A percentile compares a stretch with the other conserved stretches of the same genome.
These are phyloP conservation scores for Arvicola amphibius DNA, from an alignment of 2,797 vertebrate species.

Conservation along the genomic window DNA sequence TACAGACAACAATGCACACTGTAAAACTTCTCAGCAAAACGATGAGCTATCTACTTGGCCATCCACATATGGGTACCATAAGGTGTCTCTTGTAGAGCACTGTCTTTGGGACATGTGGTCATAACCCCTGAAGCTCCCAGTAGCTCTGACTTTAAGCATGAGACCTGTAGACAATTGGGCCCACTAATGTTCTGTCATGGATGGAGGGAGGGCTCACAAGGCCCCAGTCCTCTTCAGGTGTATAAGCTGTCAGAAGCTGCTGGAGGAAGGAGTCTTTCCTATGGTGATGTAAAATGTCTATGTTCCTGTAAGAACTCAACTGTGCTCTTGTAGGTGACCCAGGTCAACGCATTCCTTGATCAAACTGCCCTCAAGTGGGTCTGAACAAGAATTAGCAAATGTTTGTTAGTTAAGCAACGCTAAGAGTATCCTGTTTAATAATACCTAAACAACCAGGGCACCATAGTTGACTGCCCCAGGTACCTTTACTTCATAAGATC, in stretches of 20 bases:
- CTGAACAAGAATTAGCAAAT: not conserved
- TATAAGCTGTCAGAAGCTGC: not conserved
- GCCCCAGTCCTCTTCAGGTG: not conserved
- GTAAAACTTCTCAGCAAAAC: not conserved
- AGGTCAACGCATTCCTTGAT: not conserved
- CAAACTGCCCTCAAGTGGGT: not conserved
- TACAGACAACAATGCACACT: not conserved
- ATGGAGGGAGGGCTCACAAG: not conserved
- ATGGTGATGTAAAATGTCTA: no score
- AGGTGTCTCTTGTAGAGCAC: not conserved
- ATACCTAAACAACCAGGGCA: not conserved
- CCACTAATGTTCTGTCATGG: not conserved
- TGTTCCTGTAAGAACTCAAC: not conserved
- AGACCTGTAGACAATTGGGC: not conserved
- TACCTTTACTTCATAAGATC: not conserved
- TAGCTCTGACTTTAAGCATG: not conserved
- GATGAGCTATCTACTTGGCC: not conserved
- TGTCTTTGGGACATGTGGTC: not conserved
- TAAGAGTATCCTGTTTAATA: not conserved
- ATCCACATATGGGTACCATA: not conserved
- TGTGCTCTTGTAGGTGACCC: not conserved
- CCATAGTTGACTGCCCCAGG: not conserved
- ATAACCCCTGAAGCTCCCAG: not conserved
- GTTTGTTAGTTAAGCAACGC: not conserved
- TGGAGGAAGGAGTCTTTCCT: not conserved